Base-by-base conservation (phyloP, 2,888 invertebrate genomes). In the Polydrusus tereticollis region DNA sequence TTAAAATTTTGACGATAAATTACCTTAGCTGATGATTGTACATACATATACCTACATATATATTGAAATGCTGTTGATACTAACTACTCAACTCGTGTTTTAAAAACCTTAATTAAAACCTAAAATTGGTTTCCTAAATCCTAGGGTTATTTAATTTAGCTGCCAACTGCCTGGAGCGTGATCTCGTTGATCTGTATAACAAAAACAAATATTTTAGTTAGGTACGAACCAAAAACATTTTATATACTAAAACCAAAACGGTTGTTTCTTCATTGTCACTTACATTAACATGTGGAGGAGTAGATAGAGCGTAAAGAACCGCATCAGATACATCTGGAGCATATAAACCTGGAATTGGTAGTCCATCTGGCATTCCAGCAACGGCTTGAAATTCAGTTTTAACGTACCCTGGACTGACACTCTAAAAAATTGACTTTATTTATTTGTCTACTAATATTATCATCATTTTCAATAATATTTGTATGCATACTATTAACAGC, bases 321-420 rank as follows among this genome's bases (percentile, higher is more conserved):
- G 77, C 77, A 60, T 79, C 77, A n/a, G 79, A 76, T 21, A 79
- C 62, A 70, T 78, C 78, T 60, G 75, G 69, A 7, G 74, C 38
- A 36, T 72, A 57, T 12, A 79, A 26, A 10, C 45, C 67, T 5
- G 73, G 55, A 12, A 64, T 16, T 8, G 58, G 57, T 14, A 71
- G 0, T 10, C 26, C 29, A 8, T 1, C 20, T 36, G 36, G 8
- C 10, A 36, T 16, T 1, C 16, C 33, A n/a, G 64, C 58, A n/a
- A 29, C 52, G 8, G 41, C 59, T 18, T 67, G 18, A 20, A 79
- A 70, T 36, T 77, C 77, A 4, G 79, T 80, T 21, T 71, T 73
- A 8, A 77, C 76, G 7, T 63, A 57, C 1, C 79, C 80, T 18
- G 80, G 80, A 66, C 79, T 80, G 20, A 80, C 58, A 62, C 80